Conservation (phyloP, 2,888 invertebrate genomes). For the Ethmia dodecea region DNA sequence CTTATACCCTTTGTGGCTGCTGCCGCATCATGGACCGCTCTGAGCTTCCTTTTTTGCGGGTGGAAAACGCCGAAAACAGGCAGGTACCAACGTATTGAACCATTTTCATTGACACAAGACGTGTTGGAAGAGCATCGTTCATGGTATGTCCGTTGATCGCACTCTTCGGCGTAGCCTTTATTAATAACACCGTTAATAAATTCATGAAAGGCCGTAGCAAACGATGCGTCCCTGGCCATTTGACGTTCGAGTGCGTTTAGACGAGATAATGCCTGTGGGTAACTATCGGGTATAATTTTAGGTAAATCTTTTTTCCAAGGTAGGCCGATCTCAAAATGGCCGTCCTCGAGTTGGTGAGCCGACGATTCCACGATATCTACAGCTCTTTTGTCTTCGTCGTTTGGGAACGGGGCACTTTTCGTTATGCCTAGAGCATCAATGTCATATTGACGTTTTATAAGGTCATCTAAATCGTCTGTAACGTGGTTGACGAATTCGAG, state of each 20-base stretch:
- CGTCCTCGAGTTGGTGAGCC: background rate
- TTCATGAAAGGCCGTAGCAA: background rate
- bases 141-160: background rate
- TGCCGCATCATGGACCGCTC: conserved; percentile 32
- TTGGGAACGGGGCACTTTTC: background rate
- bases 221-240: background rate
- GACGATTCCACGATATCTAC: background rate
- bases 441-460: conserved; percentile 1
- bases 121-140: background rate
- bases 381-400: background rate
- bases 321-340: background rate
- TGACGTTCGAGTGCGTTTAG: background rate
- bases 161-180: background rate
- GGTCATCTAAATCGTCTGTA: background rate
- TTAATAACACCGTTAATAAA: background rate
- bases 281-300: background rate
- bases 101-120: too few relatives aligned
- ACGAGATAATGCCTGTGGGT: background rate
- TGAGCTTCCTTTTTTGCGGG: conserved; percentile 15
- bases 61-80: conserved; percentile 7
- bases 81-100: conserved; percentile 1
- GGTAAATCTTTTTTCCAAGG: background rate
- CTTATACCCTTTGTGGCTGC: conserved; percentile 19
- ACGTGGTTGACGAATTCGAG: too few relatives aligned
- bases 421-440: background rate